Conservation (phyloP, 2,888 invertebrate genomes). For the Eristalinus aeneus region DNA sequence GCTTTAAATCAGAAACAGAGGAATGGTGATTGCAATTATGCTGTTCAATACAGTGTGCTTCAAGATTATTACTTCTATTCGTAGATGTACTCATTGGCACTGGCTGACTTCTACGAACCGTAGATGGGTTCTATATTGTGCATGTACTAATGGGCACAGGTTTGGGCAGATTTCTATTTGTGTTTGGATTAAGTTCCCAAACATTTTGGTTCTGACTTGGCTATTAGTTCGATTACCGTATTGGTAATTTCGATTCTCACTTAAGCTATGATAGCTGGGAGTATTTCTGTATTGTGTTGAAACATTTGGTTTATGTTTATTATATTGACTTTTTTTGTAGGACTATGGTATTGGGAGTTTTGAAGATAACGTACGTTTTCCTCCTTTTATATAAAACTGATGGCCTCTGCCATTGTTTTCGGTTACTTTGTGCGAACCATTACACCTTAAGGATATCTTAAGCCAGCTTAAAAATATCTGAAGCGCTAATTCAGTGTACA, state of each 20-base stretch:
- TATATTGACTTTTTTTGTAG: neutral
- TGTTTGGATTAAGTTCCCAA: slow-evolving; percentile 22
- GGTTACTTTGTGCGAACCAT: slow-evolving; percentile 7
- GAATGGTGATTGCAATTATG: neutral
- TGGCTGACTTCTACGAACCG: neutral
- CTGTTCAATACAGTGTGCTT: slow-evolving; percentile 9
- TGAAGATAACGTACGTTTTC: slow-evolving; percentile 1
- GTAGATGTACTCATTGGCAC: no score
- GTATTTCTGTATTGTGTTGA: neutral
- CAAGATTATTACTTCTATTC: no score
- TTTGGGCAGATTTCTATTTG: slow-evolving; percentile 2
- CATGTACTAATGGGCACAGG: slow-evolving; percentile 23
- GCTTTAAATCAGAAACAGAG: neutral
- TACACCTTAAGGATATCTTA: neutral
- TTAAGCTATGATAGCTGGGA: no score
- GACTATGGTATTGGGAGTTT: no score
- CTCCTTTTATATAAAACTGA: slow-evolving; percentile 23
- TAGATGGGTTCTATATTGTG: slow-evolving; percentile 10
- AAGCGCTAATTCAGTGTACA: no score
- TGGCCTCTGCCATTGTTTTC: neutral
- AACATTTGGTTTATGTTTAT: neutral
- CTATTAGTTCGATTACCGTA: slow-evolving; percentile 8
- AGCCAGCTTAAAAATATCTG: slow-evolving; percentile 23
- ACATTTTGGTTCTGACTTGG: slow-evolving; percentile 31
- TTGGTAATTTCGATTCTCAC: neutral